A percentile compares a stretch with the other conserved stretches of the same genome.
Evolutionary conservation across 2,797 vertebrate species (phyloP).

Genomic region (Phataginus tricuspis): DNA sequence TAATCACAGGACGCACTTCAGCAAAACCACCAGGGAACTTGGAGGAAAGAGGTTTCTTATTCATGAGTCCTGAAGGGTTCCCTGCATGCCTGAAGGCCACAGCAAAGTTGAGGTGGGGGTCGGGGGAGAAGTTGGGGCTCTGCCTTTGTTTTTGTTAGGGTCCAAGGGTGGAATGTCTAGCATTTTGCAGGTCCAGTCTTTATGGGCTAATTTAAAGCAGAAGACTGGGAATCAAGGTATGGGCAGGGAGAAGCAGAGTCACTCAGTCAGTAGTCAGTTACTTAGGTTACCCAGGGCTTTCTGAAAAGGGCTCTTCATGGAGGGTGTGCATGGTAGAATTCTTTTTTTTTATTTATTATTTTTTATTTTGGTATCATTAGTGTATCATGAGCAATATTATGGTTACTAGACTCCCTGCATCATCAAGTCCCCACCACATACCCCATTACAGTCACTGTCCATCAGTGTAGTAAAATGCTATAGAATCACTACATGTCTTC

Average conservation of each 20-base stretch:
- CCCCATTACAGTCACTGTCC: no score
- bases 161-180: background rate
- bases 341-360: no score
- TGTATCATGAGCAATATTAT: no score
- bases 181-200: background rate
- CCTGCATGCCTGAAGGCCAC: background rate
- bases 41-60: background rate
- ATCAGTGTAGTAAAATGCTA: no score
- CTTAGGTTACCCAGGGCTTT: background rate
- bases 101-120: background rate
- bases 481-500: no score
- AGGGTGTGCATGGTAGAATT: background rate
- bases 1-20: background rate
- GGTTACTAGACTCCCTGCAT: no score
- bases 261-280: background rate
- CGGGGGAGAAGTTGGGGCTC: background rate
- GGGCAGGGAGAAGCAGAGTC: background rate
- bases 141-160: background rate
- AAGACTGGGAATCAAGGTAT: background rate
- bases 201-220: background rate
- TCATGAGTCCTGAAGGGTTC: background rate
- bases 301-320: background rate
- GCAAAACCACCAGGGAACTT: background rate
- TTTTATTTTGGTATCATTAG: no score
- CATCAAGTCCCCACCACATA: no score